These are phyloP conservation scores for Tridacna gigas DNA, from an alignment of 2,888 invertebrate species.

Conservation along the genomic window DNA sequence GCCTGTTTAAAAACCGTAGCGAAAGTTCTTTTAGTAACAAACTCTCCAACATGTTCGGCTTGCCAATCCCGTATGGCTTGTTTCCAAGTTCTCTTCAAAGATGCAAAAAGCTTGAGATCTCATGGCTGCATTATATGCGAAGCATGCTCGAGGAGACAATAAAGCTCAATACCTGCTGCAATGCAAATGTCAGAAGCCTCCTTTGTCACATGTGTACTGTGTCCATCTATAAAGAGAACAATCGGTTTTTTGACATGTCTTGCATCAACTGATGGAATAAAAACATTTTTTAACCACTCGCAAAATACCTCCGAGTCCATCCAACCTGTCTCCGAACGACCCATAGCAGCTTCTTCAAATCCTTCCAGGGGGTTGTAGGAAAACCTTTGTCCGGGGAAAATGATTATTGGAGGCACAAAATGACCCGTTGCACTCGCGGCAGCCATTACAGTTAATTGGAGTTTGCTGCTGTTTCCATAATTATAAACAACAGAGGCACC, in stretches of 20 bases:
- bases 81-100: conserved; percentile 52
- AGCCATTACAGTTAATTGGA: conserved; percentile 40
- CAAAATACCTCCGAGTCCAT: conserved; percentile 46
- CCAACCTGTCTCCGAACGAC: conserved; percentile 36
- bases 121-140: conserved; percentile 58
- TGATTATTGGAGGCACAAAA: conserved; percentile 42
- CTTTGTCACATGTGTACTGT: conserved; percentile 49
- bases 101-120: conserved; percentile 53
- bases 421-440: conserved; percentile 35
- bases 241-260: conserved; percentile 37
- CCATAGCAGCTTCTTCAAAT: conserved; percentile 44
- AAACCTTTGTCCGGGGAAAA: conserved; percentile 47
- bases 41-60: conserved; percentile 34
- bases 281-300: conserved; percentile 34
- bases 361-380: conserved; percentile 41
- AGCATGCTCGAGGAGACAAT: conserved; percentile 56
- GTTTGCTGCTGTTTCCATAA: conserved; percentile 33
- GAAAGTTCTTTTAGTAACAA: conserved; percentile 52
- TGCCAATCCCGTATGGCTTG: conserved; percentile 44
- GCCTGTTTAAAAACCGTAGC: conserved; percentile 47
- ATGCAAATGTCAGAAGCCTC: conserved; percentile 45
- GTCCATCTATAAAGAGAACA: conserved; percentile 55
- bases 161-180: conserved; percentile 45
- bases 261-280: conserved; percentile 25
- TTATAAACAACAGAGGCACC: conserved; percentile 38